Evolutionary conservation across 2,888 invertebrate species (phyloP).

Genomic region (Leptinotarsa rubiginosa): DNA sequence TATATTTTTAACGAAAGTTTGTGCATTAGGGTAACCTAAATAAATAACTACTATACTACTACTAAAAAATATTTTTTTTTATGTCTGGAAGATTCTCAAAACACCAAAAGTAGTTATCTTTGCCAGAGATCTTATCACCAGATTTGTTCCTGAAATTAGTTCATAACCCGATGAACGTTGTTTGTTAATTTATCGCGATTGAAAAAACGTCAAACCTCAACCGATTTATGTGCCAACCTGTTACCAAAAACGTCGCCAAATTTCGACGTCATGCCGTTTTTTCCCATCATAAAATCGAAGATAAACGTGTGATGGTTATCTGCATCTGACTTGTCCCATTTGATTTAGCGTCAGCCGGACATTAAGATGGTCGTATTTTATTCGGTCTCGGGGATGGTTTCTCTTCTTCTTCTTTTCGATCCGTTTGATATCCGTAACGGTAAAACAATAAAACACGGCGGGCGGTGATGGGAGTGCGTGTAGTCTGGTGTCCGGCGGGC

Average conservation of each 20-base stretch:
- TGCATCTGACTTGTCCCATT: slow-evolving; percentile 32
- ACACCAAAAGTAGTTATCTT: too few relatives aligned
- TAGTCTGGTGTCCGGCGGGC: slow-evolving; percentile 64
- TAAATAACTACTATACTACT: too few relatives aligned
- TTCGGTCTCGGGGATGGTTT: slow-evolving; percentile 29
- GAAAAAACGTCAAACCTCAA: slow-evolving; percentile 2
- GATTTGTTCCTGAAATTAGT: background rate
- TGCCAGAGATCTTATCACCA: too few relatives aligned
- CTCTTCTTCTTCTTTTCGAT: slow-evolving; percentile 35
- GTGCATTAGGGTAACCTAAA: too few relatives aligned
- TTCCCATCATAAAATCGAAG: slow-evolving; percentile 37
- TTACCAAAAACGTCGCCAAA: slow-evolving; percentile 2
- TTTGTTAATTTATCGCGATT: background rate
- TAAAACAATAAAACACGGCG: slow-evolving; percentile 67
- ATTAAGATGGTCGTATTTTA: slow-evolving; percentile 46
- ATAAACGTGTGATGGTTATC: slow-evolving; percentile 13
- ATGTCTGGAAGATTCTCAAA: too few relatives aligned
- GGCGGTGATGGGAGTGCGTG: slow-evolving; percentile 64
- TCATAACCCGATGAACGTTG: background rate
- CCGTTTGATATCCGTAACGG: slow-evolving; percentile 62
- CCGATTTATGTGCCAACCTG: slow-evolving; percentile 4
- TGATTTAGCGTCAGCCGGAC: slow-evolving; percentile 46
- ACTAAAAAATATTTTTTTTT: too few relatives aligned
- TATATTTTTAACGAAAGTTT: too few relatives aligned
- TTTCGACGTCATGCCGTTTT: slow-evolving; percentile 32